phyloP scores from a whole-genome alignment of 1,140 invertebrate species.

The Drosophila grimshawi region DNA sequence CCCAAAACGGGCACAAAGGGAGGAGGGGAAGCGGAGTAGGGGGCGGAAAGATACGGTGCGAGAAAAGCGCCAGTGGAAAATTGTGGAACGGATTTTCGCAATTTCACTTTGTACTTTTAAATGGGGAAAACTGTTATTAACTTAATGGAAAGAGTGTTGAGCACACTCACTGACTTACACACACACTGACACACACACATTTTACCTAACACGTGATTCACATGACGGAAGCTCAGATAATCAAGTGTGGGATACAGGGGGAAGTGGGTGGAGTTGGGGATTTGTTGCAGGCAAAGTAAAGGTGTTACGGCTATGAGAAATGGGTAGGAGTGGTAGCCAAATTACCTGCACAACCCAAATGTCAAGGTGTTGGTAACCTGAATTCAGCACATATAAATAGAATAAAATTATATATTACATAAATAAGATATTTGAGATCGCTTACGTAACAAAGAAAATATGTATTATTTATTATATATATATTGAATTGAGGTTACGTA shows the following conservation, averaged over 20 bases:
- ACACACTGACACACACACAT: conserved; percentile 7
- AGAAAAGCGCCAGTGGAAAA: conserved; percentile 51
- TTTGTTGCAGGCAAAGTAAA: conserved; percentile 7
- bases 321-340: background rate
- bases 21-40: background rate
- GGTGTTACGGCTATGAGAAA: conserved; percentile 5
- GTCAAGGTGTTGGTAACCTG: background rate
- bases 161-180: conserved; percentile 35
- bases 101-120: conserved; percentile 76
- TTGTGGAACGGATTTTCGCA: conserved; percentile 74
- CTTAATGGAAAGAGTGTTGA: conserved; percentile 80
- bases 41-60: background rate
- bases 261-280: background rate
- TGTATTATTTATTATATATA: too few species aligned
- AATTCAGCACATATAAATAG: background rate
- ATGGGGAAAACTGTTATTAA: conserved; percentile 75
- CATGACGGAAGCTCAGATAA: conserved; percentile 26
- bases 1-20: background rate
- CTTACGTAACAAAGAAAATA: too few species aligned
- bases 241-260: conserved; percentile 2
- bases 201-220: conserved; percentile 79
- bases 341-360: background rate
- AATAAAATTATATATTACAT: background rate
- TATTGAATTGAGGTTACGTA: too few species aligned
- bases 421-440: background rate